Evolutionary conservation across 2,888 invertebrate species (phyloP).

Genomic region (Craniophora ligustri): DNA sequence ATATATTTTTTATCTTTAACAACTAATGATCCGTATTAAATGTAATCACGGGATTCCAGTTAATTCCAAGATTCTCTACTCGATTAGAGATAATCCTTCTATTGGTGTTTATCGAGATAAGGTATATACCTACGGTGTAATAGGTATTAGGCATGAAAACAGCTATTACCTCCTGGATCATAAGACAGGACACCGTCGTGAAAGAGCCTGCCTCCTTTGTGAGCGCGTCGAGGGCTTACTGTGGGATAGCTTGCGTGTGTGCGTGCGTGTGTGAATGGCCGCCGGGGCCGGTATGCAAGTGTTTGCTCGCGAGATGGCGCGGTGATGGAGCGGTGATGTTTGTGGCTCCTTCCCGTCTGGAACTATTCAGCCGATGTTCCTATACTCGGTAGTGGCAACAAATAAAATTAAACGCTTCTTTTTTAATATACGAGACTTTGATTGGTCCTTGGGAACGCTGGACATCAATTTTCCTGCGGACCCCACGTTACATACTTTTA

Average conservation of each 20-base stretch:
- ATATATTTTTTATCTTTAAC: too few relatives aligned
- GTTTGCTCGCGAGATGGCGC: conserved; percentile 82
- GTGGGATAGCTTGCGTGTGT: conserved; percentile 34
- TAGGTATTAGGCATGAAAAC: conserved; percentile 21
- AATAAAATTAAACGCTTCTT: not conserved
- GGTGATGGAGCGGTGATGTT: conserved; percentile 76
- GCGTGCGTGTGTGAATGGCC: conserved; percentile 54
- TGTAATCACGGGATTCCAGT: too few relatives aligned
- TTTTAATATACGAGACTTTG: not conserved
- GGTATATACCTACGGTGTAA: not conserved
- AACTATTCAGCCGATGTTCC: conserved; percentile 74
- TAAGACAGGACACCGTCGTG: conserved; percentile 46
- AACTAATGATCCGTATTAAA: too few relatives aligned
- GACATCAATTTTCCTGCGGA: too few relatives aligned
- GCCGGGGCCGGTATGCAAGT: conserved; percentile 58
- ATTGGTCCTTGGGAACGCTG: not conserved
- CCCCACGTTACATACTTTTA: too few relatives aligned
- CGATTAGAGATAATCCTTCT: not conserved
- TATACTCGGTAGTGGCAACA: conserved; percentile 51
- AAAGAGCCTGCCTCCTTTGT: conserved; percentile 59
- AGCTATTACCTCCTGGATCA: conserved; percentile 53
- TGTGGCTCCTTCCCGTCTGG: conserved; percentile 75
- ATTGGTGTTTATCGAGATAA: not conserved
- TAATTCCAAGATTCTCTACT: too few relatives aligned
- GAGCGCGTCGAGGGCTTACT: conserved; percentile 47